Evolutionary conservation across 2,888 invertebrate genomes (phyloP).

Genomic region (Lepidocyrtinus sp.): DNA sequence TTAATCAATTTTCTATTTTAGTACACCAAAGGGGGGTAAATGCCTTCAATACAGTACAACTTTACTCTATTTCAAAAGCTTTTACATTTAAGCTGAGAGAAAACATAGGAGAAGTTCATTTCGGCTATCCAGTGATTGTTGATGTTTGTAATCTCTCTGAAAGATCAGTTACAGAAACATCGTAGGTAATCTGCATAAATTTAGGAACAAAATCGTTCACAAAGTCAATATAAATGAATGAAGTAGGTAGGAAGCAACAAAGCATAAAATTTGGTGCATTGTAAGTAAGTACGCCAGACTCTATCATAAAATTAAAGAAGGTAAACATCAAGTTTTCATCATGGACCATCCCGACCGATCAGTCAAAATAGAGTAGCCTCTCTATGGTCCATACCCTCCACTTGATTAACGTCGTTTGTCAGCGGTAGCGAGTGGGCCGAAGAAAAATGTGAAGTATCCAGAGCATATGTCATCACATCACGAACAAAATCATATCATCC

Average conservation of each 20-base stretch:
- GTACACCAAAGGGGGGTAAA: constrained; percentile 62
- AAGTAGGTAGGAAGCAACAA: no score
- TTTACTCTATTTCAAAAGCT: not conserved
- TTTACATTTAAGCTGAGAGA: not conserved
- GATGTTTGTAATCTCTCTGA: not conserved
- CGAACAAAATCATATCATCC: not conserved
- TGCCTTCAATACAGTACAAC: constrained; percentile 1
- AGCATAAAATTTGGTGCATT: no score
- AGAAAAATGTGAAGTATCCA: constrained; percentile 53
- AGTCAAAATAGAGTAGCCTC: constrained; percentile 16
- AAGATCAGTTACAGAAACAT: constrained; percentile 27
- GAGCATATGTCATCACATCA: constrained; percentile 36
- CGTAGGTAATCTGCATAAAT: constrained; percentile 34
- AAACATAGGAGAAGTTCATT: no score
- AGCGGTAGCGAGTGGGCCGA: constrained; percentile 8
- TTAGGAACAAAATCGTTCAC: constrained; percentile 21
- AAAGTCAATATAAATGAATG: not conserved
- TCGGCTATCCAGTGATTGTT: not conserved
- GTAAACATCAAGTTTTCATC: constrained; percentile 17
- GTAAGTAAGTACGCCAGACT: not conserved
- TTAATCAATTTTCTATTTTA: constrained; percentile 67
- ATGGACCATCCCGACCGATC: not conserved
- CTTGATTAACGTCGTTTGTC: constrained; percentile 19
- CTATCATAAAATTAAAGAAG: not conserved
- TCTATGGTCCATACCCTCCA: not conserved